Percentiles rank a stretch among this genome's conserved stretches.
Evolutionary conservation across 2,888 invertebrate species (phyloP).

Genomic region (Geotrupes spiniger): DNA sequence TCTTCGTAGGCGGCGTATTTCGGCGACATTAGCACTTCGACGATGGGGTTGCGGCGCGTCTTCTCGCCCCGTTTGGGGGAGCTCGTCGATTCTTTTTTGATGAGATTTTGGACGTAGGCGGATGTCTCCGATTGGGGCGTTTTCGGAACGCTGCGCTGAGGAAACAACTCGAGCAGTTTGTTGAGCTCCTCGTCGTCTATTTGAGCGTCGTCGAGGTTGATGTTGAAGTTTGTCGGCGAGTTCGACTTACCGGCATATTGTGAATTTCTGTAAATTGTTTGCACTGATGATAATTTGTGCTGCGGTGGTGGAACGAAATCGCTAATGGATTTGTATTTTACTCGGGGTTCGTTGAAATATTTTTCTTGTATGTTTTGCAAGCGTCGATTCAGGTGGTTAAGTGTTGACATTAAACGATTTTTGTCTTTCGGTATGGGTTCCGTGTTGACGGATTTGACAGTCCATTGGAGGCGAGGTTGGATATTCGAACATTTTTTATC

Average conservation of each 20-base stretch:
- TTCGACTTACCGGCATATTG: constrained; percentile 13
- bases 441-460: constrained; percentile 1
- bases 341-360: constrained; percentile 27
- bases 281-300: constrained; percentile 10
- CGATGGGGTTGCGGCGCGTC: not conserved
- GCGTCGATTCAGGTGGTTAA: constrained; percentile 33
- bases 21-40: constrained; percentile 12
- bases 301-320: constrained; percentile 15
- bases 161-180: not conserved
- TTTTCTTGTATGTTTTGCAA: constrained; percentile 38
- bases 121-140: not conserved
- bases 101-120: constrained; percentile 3
- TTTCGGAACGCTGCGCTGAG: not conserved
- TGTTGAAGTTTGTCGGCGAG: constrained; percentile 14
- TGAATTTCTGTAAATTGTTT: constrained; percentile 23
- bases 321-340: constrained; percentile 25
- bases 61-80: not conserved
- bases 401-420: constrained; percentile 32
- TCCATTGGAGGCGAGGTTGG: constrained; percentile 11
- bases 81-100: constrained; percentile 6
- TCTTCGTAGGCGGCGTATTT: not conserved
- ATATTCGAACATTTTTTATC: constrained; percentile 16
- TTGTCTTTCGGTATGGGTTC: constrained; percentile 11
- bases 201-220: not conserved
- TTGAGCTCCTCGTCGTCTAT: not conserved